phyloP scores from a whole-genome alignment of 1,140 invertebrate species.

The Phthorimaea operculella region DNA sequence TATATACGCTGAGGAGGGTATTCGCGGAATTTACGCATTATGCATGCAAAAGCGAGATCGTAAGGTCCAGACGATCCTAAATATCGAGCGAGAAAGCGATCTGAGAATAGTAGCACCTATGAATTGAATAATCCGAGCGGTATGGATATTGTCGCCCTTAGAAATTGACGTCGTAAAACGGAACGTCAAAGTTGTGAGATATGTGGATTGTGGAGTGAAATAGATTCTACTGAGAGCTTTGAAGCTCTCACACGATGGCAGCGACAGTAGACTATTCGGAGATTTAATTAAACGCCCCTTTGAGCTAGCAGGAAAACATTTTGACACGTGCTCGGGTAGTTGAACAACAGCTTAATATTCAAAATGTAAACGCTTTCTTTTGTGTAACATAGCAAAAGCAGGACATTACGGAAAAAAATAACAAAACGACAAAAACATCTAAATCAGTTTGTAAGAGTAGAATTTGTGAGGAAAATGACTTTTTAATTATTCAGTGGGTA shows the following conservation, averaged over 20 bases:
- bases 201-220: neutral
- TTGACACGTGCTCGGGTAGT: neutral
- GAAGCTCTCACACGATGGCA: too few relatives aligned
- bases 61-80: constrained; percentile 29
- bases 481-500: constrained; percentile 30
- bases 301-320: neutral
- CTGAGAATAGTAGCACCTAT: neutral
- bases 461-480: constrained; percentile 16
- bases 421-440: neutral
- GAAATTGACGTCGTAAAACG: neutral
- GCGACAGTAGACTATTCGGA: too few relatives aligned
- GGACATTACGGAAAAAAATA: too few relatives aligned
- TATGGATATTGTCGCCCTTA: neutral
- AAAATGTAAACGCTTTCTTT: too few relatives aligned
- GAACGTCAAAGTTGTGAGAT: neutral
- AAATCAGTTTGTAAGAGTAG: neutral
- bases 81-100: constrained; percentile 7
- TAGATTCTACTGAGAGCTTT: too few relatives aligned
- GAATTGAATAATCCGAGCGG: neutral
- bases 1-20: constrained; percentile 48
- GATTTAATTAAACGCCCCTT: neutral
- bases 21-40: constrained; percentile 41
- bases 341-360: too few relatives aligned
- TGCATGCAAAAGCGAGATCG: constrained; percentile 39
- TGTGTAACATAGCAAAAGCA: too few relatives aligned